Evolutionary conservation across 1,140 invertebrate species (phyloP), one percentile per base, ranked within the genome.

Genomic region (Solenopsis invicta): DNA sequence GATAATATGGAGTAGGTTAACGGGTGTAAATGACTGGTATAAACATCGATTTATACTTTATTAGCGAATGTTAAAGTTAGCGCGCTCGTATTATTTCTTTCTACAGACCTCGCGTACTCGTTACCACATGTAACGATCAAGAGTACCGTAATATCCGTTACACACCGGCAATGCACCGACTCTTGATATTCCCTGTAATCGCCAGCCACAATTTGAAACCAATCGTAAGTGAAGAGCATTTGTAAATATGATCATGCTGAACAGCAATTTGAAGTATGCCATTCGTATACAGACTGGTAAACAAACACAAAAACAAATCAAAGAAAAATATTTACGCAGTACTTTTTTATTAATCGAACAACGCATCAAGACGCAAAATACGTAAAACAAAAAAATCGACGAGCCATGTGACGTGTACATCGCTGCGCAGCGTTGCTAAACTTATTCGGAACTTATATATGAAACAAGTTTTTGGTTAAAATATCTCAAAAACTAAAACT

Each of bases 101-200:
- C 52, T 74, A 74, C 61, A 61, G 18, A 48, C 54, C 34, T 69
- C 80, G 52, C 62, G 69, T 50, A 62, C 69, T 84, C 54, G 69
- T 62, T 84, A 61, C 80, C 80, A 50, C 80, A 18, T 75, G 80
- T 84, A 84, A 84, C 62, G 80, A 84, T 64, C 54, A 50, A 18
- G 62, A 84, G 80, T 84, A 84, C 80, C 80, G 69, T 84, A 84
- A 84, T 84, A 84, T 84, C 80, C 80, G 80, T 84, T 84, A 84
- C 74, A 75, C 45, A 41, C 29, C 66, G 21, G 64, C 80, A 75
- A 84, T 75, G 69, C 54, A 75, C 56, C 80, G 54, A 84, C 50
- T 71, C 78, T 81, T 81, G 78, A 81, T 64, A 71, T 71, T 75
- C 80, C 69, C 41, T 10, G 64, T 81, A 71, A 81, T 81, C 52